Conservation (phyloP, 2,888 invertebrate species). For the Lasiommata megera region DNA sequence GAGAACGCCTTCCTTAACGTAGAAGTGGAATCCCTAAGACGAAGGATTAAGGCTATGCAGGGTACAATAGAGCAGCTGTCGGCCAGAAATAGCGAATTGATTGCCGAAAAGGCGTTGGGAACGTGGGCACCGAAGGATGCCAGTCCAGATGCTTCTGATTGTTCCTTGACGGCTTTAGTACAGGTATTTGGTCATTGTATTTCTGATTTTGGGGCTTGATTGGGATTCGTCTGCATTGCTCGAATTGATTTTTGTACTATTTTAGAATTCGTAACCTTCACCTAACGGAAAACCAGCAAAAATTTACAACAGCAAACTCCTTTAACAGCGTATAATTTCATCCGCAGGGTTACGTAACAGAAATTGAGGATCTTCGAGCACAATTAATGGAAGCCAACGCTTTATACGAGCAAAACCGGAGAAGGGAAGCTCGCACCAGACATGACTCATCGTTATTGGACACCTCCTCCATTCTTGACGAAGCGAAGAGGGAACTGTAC, state of each 20-base stretch:
- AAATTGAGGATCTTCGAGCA: constrained; percentile 94
- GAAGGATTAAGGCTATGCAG: constrained; percentile 96
- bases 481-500: constrained; percentile 90
- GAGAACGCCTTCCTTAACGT: constrained; percentile 96
- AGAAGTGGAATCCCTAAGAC: constrained; percentile 93
- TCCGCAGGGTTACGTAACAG: constrained; percentile 88
- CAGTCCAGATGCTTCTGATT: constrained; percentile 62
- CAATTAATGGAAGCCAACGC: constrained; percentile 92
- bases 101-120: constrained; percentile 88
- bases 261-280: too few relatives aligned
- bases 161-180: constrained; percentile 66
- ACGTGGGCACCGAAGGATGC: constrained; percentile 80
- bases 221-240: too few relatives aligned
- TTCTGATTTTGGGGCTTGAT: too few relatives aligned
- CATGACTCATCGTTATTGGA: constrained; percentile 63
- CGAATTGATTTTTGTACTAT: too few relatives aligned
- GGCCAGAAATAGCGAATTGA: constrained; percentile 89
- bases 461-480: constrained; percentile 79
- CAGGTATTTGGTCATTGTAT: constrained; percentile 79
- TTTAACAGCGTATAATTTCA: background rate
- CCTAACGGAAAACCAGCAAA: too few relatives aligned
- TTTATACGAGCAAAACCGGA: constrained; percentile 62
- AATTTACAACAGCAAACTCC: too few relatives aligned
- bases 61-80: constrained; percentile 95
- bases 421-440: constrained; percentile 58